A percentile compares a stretch with the other conserved stretches of the same genome.
Conservation (phyloP, 2,888 invertebrate genomes). For the Monopis laevigella region DNA sequence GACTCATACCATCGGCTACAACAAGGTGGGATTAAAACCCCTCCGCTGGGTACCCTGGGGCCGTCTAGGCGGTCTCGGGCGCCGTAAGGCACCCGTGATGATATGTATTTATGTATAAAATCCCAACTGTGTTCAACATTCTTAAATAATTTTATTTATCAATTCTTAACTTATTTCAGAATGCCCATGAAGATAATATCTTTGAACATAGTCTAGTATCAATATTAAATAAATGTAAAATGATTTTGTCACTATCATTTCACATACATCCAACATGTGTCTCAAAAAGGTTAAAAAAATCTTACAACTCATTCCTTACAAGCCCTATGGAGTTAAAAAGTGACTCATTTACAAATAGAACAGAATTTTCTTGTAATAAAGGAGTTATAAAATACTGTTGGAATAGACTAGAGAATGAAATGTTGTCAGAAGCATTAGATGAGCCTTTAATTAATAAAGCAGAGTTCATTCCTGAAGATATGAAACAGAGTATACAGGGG, state of each 20-base stretch:
- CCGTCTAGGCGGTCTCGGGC: no score
- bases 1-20: no score
- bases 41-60: no score
- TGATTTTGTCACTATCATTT: slow-evolving; percentile 39
- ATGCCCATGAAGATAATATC: slow-evolving; percentile 45
- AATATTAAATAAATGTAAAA: slow-evolving; percentile 44
- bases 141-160: slow-evolving; percentile 8
- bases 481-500: slow-evolving; percentile 39
- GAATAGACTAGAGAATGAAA: slow-evolving; percentile 46
- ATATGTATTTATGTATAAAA: no score
- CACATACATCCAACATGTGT: slow-evolving; percentile 47
- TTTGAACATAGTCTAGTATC: slow-evolving; percentile 30
- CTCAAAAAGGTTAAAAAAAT: slow-evolving; percentile 32
- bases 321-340: slow-evolving; percentile 38
- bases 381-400: slow-evolving; percentile 44
- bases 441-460: slow-evolving; percentile 38
- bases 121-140: no score
- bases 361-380: slow-evolving; percentile 32
- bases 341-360: slow-evolving; percentile 43
- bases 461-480: slow-evolving; percentile 40
- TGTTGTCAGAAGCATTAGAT: slow-evolving; percentile 37
- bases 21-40: no score
- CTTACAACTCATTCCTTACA: slow-evolving; percentile 43
- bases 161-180: slow-evolving; percentile 37
- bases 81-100: no score